Conservation (phyloP, 2,113 vertebrate species). For the Zonotrichia leucophrys region DNA sequence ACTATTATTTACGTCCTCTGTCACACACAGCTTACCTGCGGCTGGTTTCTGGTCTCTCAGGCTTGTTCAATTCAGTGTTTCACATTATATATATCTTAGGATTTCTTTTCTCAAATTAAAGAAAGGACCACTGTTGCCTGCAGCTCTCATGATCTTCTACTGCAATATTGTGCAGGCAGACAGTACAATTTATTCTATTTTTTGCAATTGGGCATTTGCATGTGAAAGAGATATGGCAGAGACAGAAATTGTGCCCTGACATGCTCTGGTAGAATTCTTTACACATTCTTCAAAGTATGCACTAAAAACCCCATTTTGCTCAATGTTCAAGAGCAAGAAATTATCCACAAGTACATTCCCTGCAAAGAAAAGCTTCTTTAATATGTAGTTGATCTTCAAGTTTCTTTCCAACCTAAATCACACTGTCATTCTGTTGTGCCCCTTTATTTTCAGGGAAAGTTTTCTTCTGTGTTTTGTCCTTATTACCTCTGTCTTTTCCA, state of each 20-base stretch:
- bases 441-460: not conserved
- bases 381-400: not conserved
- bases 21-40: not conserved
- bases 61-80: not conserved
- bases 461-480: not conserved
- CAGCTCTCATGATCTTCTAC: not conserved
- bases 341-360: not conserved
- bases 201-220: not conserved
- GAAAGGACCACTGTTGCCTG: accelerated
- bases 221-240: not conserved
- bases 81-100: not conserved
- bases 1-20: not conserved
- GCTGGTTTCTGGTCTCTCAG: not conserved
- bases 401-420: not conserved
- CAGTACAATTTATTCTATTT: not conserved
- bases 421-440: not conserved
- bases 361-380: not conserved
- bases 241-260: not conserved
- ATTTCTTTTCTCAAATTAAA: not conserved
- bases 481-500: not conserved
- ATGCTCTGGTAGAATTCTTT: not conserved
- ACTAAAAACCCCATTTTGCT: not conserved
- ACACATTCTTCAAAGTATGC: not conserved
- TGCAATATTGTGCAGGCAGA: not conserved
- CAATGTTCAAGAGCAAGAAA: not conserved